phyloP scores from a whole-genome alignment of 1,140 invertebrate species.

The Macrocentrus cingulum region DNA sequence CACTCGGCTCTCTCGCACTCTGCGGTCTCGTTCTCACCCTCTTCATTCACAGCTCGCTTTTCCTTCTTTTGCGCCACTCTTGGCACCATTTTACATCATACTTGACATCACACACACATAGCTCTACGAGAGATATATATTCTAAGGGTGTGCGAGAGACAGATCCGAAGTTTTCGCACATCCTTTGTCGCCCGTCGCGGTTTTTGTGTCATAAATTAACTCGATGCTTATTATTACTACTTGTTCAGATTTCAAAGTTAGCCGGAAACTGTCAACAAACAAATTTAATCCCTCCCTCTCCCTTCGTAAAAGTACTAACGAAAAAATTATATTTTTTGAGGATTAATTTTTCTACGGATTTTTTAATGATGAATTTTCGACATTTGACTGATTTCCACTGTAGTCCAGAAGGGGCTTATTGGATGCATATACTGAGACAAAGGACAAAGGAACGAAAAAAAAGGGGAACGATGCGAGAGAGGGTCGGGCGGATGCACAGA shows the following conservation, averaged over 20 bases:
- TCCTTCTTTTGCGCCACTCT: constrained; percentile 16
- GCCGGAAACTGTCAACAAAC: too few relatives aligned
- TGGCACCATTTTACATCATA: constrained; percentile 18
- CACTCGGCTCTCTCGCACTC: constrained; percentile 45
- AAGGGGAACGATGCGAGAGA: constrained; percentile 31
- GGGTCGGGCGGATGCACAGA: constrained; percentile 50
- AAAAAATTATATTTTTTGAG: too few relatives aligned
- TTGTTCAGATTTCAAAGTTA: constrained; percentile 36
- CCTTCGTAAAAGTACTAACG: too few relatives aligned
- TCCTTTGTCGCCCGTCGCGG: constrained; percentile 38
- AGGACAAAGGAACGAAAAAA: constrained; percentile 52
- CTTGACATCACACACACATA: not conserved
- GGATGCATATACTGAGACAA: constrained; percentile 49
- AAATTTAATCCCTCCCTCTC: too few relatives aligned
- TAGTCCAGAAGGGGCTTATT: constrained; percentile 44
- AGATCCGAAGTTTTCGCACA: constrained; percentile 8
- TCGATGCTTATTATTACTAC: constrained; percentile 40
- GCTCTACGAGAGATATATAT: constrained; percentile 10
- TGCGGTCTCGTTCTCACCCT: constrained; percentile 30
- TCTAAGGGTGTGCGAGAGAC: constrained; percentile 28
- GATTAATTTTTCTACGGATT: not conserved
- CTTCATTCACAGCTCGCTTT: constrained; percentile 11
- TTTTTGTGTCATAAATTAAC: constrained; percentile 44
- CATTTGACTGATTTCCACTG: constrained; percentile 43
- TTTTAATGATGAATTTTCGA: constrained; percentile 36